A percentile compares a stretch with the other conserved stretches of the same genome.
These are phyloP conservation scores for Mustelus asterias DNA, from an alignment of 2,113 vertebrate genomes.

Conservation along the genomic window DNA sequence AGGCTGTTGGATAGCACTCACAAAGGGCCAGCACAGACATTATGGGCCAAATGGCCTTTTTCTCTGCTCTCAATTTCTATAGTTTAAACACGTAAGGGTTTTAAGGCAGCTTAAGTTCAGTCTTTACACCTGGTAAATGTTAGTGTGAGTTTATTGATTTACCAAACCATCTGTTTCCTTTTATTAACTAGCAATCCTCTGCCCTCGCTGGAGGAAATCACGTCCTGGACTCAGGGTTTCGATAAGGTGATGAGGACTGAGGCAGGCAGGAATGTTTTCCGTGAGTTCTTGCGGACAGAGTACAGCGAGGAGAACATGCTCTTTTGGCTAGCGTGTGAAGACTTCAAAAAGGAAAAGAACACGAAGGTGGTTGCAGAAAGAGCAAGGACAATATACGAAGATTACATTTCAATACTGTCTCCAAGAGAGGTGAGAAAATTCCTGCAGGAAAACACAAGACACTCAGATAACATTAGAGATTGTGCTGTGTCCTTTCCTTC, in stretches of 20 bases:
- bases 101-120: neutral
- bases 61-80: neutral
- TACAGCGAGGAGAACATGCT: slow-evolving; percentile 98
- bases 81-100: neutral
- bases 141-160: neutral
- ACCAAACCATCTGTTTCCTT: neutral
- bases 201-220: slow-evolving; percentile 80
- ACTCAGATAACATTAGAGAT: neutral
- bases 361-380: slow-evolving; percentile 79
- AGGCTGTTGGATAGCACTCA: neutral
- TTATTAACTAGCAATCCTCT: slow-evolving; percentile 56
- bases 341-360: slow-evolving; percentile 83
- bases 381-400: slow-evolving; percentile 90
- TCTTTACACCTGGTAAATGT: neutral
- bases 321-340: slow-evolving; percentile 96
- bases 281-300: slow-evolving; percentile 90
- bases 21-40: neutral
- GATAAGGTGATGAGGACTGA: slow-evolving; percentile 92
- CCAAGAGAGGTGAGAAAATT: slow-evolving; percentile 81
- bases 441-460: neutral
- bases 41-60: neutral
- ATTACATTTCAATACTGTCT: slow-evolving; percentile 96
- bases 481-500: neutral
- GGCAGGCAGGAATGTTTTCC: slow-evolving; percentile 84
- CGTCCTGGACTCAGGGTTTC: slow-evolving; percentile 94